Percentiles rank a stretch among this genome's conserved stretches.
Conservation (phyloP, 2,888 invertebrate species). For the Celastrina argiolus region DNA sequence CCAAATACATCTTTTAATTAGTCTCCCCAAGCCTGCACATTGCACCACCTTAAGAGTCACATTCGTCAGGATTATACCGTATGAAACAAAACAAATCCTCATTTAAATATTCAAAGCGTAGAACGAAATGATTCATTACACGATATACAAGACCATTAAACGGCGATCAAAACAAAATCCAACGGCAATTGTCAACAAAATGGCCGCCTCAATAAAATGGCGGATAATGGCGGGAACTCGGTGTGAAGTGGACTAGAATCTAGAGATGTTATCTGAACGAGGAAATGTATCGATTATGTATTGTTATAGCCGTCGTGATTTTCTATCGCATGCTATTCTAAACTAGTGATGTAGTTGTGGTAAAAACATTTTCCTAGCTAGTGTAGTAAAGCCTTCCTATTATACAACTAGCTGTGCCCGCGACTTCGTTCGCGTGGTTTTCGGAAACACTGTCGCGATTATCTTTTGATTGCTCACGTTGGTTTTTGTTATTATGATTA, state of each 20-base stretch:
- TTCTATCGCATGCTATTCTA: neutral
- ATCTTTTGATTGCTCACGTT: no score
- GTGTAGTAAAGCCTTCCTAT: neutral
- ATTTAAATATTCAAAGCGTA: neutral
- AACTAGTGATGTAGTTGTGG: neutral
- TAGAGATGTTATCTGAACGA: slow-evolving; percentile 1
- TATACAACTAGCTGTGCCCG: no score
- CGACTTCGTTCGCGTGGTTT: no score
- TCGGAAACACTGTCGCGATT: no score
- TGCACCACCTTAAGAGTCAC: neutral
- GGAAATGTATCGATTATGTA: slow-evolving; percentile 8
- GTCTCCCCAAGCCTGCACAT: no score
- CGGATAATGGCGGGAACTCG: neutral
- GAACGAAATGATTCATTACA: neutral
- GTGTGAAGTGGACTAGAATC: neutral
- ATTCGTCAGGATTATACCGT: neutral
- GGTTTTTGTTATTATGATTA: no score
- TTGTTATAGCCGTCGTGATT: slow-evolving; percentile 3
- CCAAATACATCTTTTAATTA: no score
- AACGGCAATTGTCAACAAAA: neutral
- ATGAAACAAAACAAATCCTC: neutral
- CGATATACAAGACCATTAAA: neutral
- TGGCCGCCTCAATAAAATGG: neutral
- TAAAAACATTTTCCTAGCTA: neutral
- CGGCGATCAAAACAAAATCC: neutral